phyloP scores from a whole-genome alignment of 2,113 vertebrate species.

The Leucopsar rothschildi region DNA sequence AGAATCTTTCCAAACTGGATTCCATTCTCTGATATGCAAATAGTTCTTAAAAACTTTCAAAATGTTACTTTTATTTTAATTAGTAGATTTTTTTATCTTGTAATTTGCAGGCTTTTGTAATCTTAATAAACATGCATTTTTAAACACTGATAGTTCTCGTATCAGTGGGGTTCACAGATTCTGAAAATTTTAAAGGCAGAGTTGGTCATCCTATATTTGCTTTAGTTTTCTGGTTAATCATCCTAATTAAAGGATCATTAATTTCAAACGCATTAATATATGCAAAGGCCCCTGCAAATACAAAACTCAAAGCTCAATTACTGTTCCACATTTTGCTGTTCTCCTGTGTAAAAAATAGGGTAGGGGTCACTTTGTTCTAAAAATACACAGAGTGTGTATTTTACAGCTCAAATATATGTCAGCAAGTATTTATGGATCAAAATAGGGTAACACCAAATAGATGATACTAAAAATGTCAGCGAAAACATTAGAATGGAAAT shows the following conservation, averaged over 20 bases:
- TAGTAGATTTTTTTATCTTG: not conserved
- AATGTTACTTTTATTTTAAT: not conserved
- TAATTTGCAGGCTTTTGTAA: not conserved
- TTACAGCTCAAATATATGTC: conserved; percentile 33
- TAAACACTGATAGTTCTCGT: not conserved
- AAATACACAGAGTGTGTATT: conserved; percentile 38
- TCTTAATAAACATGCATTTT: not conserved
- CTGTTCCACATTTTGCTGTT: not conserved
- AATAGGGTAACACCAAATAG: not conserved
- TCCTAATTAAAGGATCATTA: not conserved
- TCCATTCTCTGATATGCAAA: not conserved
- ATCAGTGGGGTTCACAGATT: not conserved
- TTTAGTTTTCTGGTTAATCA: not conserved
- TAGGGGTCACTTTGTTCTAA: conserved; percentile 41
- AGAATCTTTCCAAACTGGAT: not conserved
- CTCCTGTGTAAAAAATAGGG: not conserved
- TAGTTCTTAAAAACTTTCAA: not conserved
- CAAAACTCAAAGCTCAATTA: not conserved
- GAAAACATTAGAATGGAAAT: conserved; percentile 12
- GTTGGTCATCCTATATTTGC: not conserved
- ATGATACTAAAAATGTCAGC: conserved; percentile 17
- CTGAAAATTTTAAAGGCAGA: not conserved
- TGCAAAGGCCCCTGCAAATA: not conserved
- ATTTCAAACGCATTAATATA: not conserved
- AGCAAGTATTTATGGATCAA: conserved; percentile 42